phyloP scores from a whole-genome alignment of 2,888 invertebrate species.

The Drosophila diplacantha region DNA sequence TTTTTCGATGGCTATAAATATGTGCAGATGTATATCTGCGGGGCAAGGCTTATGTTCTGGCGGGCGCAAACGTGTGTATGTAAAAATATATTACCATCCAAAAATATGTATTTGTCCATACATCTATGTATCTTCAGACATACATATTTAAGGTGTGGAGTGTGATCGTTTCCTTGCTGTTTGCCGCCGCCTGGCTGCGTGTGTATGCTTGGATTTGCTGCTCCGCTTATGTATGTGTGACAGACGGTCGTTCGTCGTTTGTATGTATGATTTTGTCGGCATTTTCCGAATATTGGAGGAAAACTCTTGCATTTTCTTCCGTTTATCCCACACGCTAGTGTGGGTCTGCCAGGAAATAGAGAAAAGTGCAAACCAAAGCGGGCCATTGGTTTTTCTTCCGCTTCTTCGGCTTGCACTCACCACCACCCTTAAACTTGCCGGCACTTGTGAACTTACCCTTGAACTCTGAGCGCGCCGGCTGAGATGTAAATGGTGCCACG shows the following conservation, averaged over 20 bases:
- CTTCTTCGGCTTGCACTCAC: slow-evolving; percentile 38
- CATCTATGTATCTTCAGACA: slow-evolving; percentile 37
- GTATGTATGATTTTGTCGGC: slow-evolving; percentile 29
- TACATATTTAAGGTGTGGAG: slow-evolving; percentile 41
- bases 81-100: slow-evolving; percentile 34
- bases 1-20: slow-evolving; percentile 40
- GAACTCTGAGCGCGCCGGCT: slow-evolving; percentile 35
- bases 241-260: slow-evolving; percentile 32
- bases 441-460: slow-evolving; percentile 43
- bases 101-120: slow-evolving; percentile 35
- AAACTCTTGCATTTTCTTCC: slow-evolving; percentile 27
- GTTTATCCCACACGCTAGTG: slow-evolving; percentile 8
- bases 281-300: slow-evolving; percentile 34
- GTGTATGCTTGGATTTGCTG: slow-evolving; percentile 9
- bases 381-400: slow-evolving; percentile 12
- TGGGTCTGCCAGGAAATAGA: slow-evolving; percentile 8
- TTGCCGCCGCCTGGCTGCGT: slow-evolving; percentile 14
- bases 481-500: slow-evolving; percentile 36
- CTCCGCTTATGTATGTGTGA: slow-evolving; percentile 4
- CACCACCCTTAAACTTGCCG: slow-evolving; percentile 56
- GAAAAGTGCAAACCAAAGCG: slow-evolving; percentile 5
- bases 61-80: slow-evolving; percentile 29
- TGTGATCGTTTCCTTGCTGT: slow-evolving; percentile 35
- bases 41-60: slow-evolving; percentile 33
- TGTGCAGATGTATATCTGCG: slow-evolving; percentile 42